Base-by-base conservation (phyloP, 1,140 invertebrate species). In the Drosophila willistoni region DNA sequence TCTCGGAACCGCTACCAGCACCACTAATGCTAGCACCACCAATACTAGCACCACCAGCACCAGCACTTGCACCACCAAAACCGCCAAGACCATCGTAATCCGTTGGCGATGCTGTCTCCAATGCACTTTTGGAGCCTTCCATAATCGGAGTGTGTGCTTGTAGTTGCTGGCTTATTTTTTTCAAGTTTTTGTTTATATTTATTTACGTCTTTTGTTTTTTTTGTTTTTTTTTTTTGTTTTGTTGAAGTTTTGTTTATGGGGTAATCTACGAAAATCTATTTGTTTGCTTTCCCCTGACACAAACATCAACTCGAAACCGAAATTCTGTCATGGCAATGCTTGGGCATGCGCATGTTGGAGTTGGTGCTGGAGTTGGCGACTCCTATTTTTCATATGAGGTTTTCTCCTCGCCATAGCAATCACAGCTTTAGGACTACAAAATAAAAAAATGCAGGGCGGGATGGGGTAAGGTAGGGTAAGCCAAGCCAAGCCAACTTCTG, bases 251-350 rank as follows among this genome's bases (percentile, higher is more conserved):
- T 57, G n/a, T 36, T 33, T 33, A 59, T 59, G 33, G 56, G 34
- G 44, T 51, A 51, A 51, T 51, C 44, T 51, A 17, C 2, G n/a
- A 59, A 59, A 59, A 36, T 14, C 51, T 68, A 12, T 59, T 14
- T 67, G 17, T 36, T 62, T 56, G 60, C 17, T 60, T 22, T 41
- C 39, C 34, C 54, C 56, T 73, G 57, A 51, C 44, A 68, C 13
- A 75, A 55, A 9, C 14, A 22, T 60, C 14, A 60, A 60, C 19
- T 64, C 33, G 19, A 64, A 65, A 64, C 44, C 17, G 7, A 36
- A 62, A 57, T 34, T 68, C 54, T 75, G 77, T 65, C 81, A 84
- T 85, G 81, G 81, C 81, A 85, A 84, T 36, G 56, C 56, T 36
- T 36, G 56, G 33, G 56, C 34, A 14, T 36, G 56, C 61, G 61